These are phyloP conservation scores for Corythoichthys haematopterus DNA, from an alignment of 2,113 vertebrate genomes.

Conservation along the genomic window DNA sequence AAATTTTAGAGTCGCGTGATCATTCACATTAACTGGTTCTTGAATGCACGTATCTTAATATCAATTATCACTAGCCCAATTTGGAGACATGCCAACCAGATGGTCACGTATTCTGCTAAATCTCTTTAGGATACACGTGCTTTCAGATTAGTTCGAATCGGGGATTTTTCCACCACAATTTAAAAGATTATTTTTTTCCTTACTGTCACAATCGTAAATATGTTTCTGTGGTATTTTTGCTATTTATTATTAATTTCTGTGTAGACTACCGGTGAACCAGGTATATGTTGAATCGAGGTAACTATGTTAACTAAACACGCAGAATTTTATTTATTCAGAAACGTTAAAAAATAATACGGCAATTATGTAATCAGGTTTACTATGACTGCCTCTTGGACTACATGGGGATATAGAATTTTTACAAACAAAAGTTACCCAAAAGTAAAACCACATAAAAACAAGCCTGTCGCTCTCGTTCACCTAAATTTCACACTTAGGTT, in stretches of 20 bases:
- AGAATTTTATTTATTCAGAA: not conserved
- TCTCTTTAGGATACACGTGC: not conserved
- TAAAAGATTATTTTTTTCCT: too few species aligned
- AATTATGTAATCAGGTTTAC: not conserved
- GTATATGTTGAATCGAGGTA: not conserved
- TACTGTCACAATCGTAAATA: not conserved
- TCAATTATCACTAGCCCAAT: not conserved
- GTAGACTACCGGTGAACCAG: not conserved
- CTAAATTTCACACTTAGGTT: not conserved
- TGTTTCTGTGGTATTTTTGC: too few species aligned
- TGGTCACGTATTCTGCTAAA: conserved; percentile 1
- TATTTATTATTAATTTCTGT: not conserved
- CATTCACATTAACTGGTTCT: not conserved
- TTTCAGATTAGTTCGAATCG: not conserved
- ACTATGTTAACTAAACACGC: not conserved
- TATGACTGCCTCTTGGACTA: too few species aligned
- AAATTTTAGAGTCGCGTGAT: not conserved
- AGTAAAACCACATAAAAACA: not conserved
- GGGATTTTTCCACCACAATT: not conserved
- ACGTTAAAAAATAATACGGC: not conserved
- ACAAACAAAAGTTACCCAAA: not conserved
- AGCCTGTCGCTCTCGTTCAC: not conserved
- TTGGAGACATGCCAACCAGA: not conserved
- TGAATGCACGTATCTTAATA: not conserved
- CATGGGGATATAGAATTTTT: too few species aligned